Evolutionary conservation across 2,113 vertebrate genomes (phyloP).

Genomic region (Sitta europaea): DNA sequence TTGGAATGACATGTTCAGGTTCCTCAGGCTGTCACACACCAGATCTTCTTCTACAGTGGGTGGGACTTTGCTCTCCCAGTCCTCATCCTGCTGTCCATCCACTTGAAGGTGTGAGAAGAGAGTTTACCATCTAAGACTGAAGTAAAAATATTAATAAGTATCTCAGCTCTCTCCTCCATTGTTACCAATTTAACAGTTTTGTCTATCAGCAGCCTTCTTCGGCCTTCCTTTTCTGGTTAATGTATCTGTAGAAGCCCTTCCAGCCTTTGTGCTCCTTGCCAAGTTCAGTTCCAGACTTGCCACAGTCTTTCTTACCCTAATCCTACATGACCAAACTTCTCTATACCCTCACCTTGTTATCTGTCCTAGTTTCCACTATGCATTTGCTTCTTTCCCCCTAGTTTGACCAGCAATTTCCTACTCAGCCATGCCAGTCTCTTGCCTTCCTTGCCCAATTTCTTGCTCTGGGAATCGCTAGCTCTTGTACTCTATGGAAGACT

Average conservation of each 20-base stretch:
- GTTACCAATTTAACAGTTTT: neutral
- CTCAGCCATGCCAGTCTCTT: neutral
- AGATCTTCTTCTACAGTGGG: neutral
- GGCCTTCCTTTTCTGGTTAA: neutral
- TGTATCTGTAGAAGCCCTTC: neutral
- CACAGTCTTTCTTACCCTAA: neutral
- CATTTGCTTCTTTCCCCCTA: neutral
- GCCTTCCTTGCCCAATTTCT: neutral
- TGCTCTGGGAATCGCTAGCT: neutral
- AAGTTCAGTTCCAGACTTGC: neutral
- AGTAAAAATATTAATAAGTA: neutral
- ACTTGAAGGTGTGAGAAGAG: neutral
- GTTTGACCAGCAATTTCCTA: neutral
- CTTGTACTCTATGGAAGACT: neutral
- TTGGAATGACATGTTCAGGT: neutral
- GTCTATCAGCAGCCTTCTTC: neutral
- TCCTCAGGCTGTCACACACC: neutral
- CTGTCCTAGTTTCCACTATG: rapidly evolving
- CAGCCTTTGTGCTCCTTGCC: neutral
- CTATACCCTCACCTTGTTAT: neutral
- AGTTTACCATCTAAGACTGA: neutral
- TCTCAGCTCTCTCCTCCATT: neutral
- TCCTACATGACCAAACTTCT: neutral
- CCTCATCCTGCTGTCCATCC: too few relatives aligned
- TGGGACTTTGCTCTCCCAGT: neutral